These are phyloP conservation scores for Contarinia nasturtii DNA, from an alignment of 1,140 invertebrate genomes.

Conservation along the genomic window DNA sequence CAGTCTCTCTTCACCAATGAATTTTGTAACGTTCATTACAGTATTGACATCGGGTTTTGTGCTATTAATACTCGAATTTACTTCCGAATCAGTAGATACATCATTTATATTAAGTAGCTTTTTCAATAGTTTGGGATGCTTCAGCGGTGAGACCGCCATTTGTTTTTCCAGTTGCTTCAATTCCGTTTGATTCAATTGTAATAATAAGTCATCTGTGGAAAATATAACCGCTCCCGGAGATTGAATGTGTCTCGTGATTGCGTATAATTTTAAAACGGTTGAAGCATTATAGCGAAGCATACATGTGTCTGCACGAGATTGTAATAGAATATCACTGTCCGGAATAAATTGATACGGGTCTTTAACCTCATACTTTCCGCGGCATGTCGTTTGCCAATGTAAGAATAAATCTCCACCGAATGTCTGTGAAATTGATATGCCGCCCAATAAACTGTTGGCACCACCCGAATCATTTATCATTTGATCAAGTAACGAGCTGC, in stretches of 20 bases:
- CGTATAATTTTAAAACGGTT: constrained; percentile 41
- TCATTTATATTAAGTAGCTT: constrained; percentile 7
- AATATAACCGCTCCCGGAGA: constrained; percentile 50
- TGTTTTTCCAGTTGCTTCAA: constrained; percentile 11
- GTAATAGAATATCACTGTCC: constrained; percentile 38
- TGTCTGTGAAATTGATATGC: constrained; percentile 20
- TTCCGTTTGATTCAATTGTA: constrained; percentile 19
- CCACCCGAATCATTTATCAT: constrained; percentile 48
- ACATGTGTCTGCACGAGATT: constrained; percentile 49
- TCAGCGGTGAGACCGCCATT: constrained; percentile 12
- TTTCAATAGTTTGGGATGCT: constrained; percentile 22
- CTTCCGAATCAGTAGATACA: neutral
- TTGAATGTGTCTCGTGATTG: constrained; percentile 43
- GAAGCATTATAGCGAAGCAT: constrained; percentile 49
- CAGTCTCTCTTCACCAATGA: neutral
- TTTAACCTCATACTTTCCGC: constrained; percentile 29
- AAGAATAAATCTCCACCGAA: constrained; percentile 22
- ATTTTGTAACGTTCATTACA: neutral
- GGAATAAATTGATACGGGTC: constrained; percentile 40
- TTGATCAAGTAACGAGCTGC: constrained; percentile 21
- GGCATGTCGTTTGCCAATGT: constrained; percentile 22
- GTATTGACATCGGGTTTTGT: neutral
- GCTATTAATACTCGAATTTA: no score
- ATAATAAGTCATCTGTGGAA: constrained; percentile 16
- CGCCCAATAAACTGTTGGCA: constrained; percentile 27